Evolutionary conservation across 2,888 invertebrate genomes (phyloP).

Genomic region (Lagria hirta): DNA sequence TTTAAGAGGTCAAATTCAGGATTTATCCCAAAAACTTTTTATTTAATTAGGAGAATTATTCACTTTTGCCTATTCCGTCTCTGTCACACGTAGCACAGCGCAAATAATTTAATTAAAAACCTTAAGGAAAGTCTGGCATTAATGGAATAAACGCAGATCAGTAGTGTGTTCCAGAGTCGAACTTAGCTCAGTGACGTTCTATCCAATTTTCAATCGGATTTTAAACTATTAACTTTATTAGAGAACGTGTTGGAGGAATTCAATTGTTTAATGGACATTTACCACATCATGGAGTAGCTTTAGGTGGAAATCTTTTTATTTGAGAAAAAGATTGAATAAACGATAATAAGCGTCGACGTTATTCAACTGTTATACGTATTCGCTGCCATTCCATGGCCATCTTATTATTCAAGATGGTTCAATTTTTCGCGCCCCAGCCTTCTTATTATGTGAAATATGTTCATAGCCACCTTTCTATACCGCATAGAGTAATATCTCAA

Average conservation of each 20-base stretch:
- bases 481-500: conserved; percentile 53
- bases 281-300: conserved; percentile 23
- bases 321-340: conserved; percentile 18
- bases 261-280: conserved; percentile 49
- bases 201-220: conserved; percentile 51
- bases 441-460: conserved; percentile 53
- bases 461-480: conserved; percentile 53
- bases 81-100: too few species aligned
- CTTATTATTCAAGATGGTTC: conserved; percentile 49
- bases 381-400: conserved; percentile 39
- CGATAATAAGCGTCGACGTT: conserved; percentile 38
- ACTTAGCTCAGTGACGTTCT: conserved; percentile 35
- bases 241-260: conserved; percentile 37
- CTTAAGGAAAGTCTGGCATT: conserved; percentile 49
- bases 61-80: too few species aligned
- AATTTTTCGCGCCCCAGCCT: conserved; percentile 42
- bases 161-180: conserved; percentile 26
- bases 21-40: too few species aligned
- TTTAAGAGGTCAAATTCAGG: too few species aligned
- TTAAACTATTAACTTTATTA: conserved; percentile 51
- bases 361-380: conserved; percentile 37
- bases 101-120: conserved; percentile 49
- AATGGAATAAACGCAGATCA: conserved; percentile 49
- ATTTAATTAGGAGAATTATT: too few species aligned
- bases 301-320: neutral